A percentile compares a stretch with the other conserved stretches of the same genome.
Conservation (phyloP, 1,140 invertebrate species). For the Hyles vespertilio region DNA sequence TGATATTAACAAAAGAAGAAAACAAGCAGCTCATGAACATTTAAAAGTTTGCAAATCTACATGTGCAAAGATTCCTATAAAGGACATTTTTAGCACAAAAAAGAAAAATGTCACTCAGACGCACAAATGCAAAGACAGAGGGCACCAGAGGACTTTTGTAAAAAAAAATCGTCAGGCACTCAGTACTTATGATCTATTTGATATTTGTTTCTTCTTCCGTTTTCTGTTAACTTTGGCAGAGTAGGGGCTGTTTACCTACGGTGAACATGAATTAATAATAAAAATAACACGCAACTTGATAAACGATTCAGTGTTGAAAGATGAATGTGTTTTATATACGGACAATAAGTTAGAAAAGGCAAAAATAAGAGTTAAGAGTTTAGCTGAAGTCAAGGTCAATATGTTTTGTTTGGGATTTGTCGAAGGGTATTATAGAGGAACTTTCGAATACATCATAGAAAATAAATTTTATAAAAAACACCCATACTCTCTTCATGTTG, state of each 20-base stretch:
- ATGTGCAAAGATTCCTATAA: constrained; percentile 23
- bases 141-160: constrained; percentile 35
- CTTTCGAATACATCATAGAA: constrained; percentile 51
- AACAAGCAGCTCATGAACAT: constrained; percentile 29
- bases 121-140: background rate
- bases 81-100: constrained; percentile 32
- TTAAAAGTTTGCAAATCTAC: constrained; percentile 31
- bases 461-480: constrained; percentile 45
- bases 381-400: constrained; percentile 27
- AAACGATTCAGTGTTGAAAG: constrained; percentile 36
- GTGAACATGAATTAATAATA: constrained; percentile 44
- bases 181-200: constrained; percentile 44
- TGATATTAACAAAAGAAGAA: constrained; percentile 26
- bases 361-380: constrained; percentile 38
- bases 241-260: constrained; percentile 47
- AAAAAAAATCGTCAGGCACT: constrained; percentile 19
- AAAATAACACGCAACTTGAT: constrained; percentile 49
- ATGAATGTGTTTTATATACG: constrained; percentile 43
- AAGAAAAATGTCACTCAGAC: constrained; percentile 31
- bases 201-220: constrained; percentile 43
- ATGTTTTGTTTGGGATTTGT: constrained; percentile 44
- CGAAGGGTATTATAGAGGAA: constrained; percentile 37
- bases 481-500: constrained; percentile 44
- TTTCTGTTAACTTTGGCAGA: constrained; percentile 49
- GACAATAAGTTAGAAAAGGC: constrained; percentile 31